These are phyloP conservation scores for Boulengeromyrus knoepffleri DNA, from an alignment of 2,113 vertebrate genomes.

Conservation along the genomic window DNA sequence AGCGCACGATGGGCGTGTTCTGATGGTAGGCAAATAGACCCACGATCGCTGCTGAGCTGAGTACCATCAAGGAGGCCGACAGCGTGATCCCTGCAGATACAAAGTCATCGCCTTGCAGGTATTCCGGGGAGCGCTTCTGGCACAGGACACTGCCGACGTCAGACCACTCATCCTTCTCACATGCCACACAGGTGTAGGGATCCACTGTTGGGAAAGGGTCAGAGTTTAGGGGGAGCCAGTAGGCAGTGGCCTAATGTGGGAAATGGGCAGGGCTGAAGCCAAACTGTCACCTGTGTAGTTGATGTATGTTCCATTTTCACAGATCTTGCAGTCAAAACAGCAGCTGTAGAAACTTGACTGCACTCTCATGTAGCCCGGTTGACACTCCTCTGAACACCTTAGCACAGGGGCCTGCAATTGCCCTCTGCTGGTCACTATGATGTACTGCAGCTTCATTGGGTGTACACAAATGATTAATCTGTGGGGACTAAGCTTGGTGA, in stretches of 20 bases:
- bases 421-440: background rate
- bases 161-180: slow-evolving; percentile 65
- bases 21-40: slow-evolving; percentile 59
- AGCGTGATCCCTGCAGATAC: slow-evolving; percentile 52
- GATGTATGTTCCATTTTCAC: slow-evolving; percentile 59
- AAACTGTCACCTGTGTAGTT: slow-evolving; percentile 57
- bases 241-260: background rate
- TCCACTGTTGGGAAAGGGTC: slow-evolving; percentile 47
- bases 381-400: slow-evolving; percentile 37
- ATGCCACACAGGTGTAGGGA: slow-evolving; percentile 56
- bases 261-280: background rate
- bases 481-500: background rate
- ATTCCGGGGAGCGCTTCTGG: slow-evolving; percentile 49
- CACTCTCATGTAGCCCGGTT: slow-evolving; percentile 22
- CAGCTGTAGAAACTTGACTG: slow-evolving; percentile 47
- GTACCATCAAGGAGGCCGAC: slow-evolving; percentile 34
- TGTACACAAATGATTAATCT: background rate
- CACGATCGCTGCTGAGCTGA: slow-evolving; percentile 39
- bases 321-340: slow-evolving; percentile 67
- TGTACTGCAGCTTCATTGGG: background rate
- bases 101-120: slow-evolving; percentile 52
- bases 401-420: slow-evolving; percentile 37
- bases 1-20: slow-evolving; percentile 72
- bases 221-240: background rate
- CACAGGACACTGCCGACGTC: slow-evolving; percentile 56